Conservation (phyloP, 2,797 vertebrate species). For the Brachyrhaphis roseni region DNA sequence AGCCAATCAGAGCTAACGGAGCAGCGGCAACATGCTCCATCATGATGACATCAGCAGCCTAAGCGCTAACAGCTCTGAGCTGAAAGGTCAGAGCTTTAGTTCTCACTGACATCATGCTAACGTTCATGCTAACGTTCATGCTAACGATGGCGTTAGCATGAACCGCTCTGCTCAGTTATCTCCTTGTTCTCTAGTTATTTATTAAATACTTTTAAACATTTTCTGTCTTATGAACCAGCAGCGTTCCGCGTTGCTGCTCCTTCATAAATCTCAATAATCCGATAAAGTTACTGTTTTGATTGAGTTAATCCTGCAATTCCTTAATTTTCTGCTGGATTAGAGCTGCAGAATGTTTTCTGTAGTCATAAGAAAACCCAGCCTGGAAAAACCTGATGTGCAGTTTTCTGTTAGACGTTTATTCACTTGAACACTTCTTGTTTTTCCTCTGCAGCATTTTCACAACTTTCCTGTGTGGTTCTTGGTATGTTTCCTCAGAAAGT, state of each 20-base stretch:
- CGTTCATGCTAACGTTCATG: too few species aligned
- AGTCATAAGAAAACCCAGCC: not conserved
- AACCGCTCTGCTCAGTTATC: too few species aligned
- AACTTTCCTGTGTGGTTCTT: conserved; percentile 1
- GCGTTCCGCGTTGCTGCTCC: not conserved
- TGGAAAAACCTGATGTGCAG: not conserved
- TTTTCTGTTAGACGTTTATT: not conserved
- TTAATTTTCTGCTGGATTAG: not conserved
- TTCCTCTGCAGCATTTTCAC: not conserved
- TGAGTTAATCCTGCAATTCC: not conserved
- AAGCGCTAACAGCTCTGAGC: too few species aligned
- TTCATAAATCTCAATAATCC: not conserved
- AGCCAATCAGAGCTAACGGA: too few species aligned
- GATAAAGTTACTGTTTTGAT: not conserved
- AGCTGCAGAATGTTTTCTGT: not conserved
- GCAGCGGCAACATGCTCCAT: too few species aligned
- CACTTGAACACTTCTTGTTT: not conserved
- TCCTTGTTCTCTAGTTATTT: too few species aligned
- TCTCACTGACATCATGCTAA: too few species aligned
- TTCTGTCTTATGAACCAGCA: not conserved
- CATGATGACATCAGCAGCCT: too few species aligned
- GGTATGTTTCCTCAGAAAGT: not conserved
- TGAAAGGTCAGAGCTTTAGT: too few species aligned
- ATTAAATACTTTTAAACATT: not conserved
- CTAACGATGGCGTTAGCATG: too few species aligned